Percentiles rank a stretch among this genome's conserved stretches.
These are phyloP conservation scores for Cynaeus angustus DNA, from an alignment of 2,888 invertebrate genomes.

Conservation along the genomic window DNA sequence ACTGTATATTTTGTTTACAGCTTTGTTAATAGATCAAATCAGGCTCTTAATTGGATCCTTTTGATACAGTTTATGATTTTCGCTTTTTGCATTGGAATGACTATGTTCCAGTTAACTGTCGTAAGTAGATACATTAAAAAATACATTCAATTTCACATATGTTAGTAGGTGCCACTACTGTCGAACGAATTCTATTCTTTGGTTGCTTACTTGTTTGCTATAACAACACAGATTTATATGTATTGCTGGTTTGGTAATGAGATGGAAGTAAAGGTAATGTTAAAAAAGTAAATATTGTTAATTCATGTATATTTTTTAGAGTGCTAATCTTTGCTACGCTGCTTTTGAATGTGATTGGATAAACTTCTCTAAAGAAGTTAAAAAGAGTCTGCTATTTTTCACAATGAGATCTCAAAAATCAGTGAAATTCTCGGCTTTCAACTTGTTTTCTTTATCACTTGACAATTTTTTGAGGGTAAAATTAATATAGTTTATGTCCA, in stretches of 20 bases:
- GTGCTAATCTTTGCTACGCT: constrained; percentile 7
- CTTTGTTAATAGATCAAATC: constrained; percentile 25
- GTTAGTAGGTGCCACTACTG: constrained; percentile 17
- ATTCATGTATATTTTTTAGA: constrained; percentile 28
- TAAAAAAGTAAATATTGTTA: not conserved
- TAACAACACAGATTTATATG: constrained; percentile 39
- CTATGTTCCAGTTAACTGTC: constrained; percentile 42
- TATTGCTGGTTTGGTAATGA: constrained; percentile 51
- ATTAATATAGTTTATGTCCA: not conserved
- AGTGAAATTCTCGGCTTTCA: constrained; percentile 28
- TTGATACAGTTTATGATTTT: constrained; percentile 24
- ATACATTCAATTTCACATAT: not conserved
- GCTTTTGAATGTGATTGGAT: constrained; percentile 27
- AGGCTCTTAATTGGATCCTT: constrained; percentile 16
- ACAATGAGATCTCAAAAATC: constrained; percentile 18
- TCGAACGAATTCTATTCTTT: constrained; percentile 26
- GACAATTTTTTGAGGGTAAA: constrained; percentile 28
- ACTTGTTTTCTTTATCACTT: constrained; percentile 22
- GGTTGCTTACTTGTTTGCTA: constrained; percentile 23
- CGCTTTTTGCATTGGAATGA: constrained; percentile 31
- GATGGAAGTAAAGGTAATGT: constrained; percentile 40
- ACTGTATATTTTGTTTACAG: constrained; percentile 8
- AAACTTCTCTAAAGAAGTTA: not conserved
- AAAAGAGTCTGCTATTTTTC: constrained; percentile 28
- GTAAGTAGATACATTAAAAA: not conserved